Base-by-base conservation (phyloP, 1,140 invertebrate species). In the Solen grandis region DNA sequence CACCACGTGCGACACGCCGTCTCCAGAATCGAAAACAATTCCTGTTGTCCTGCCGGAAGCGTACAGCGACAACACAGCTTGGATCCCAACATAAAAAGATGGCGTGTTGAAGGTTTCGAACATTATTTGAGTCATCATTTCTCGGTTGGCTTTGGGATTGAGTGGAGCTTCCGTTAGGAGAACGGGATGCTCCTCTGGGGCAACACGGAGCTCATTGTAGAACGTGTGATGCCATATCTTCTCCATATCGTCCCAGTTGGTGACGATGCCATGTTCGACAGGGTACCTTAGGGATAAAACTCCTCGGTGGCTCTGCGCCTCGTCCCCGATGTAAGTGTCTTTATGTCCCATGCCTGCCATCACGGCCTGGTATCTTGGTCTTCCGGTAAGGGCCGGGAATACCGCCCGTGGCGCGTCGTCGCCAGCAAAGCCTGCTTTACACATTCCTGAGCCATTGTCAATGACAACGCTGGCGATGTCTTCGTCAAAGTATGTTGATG, bases 301-400 rank as follows among this genome's bases (percentile, higher is more conserved):
- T 83, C 93, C 96, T 94, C 97, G 95, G 93, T 98, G 98, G 92
- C 95, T 96, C 93, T 98, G 97, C 88, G 97, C 97, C 93, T 98
- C 97, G 92, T 99, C 97, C 85, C 97, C 97, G 73, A 98, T 97
- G 92, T 98, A 98, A 22, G 95, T 96, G 93, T 99, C 97, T 93
- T 98, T 98, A 92, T 98, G 97, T 86, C 97, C 97, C 97, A 98
- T 98, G 92, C 69, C 69, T 31, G 69, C 69, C 69, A 72, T 72
- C 25, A 72, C 52, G 25, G 35, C 57, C 14, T 72, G 97, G 97
- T 83, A 98, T 97, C 97, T 98, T 98, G 85, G 69, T 4, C 69
- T 50, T 2, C 69, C 69, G 14, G 69, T 72, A 14, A 72, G 1
- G 1, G 69, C 52, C 2, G 69, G 52, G 35, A 72, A 55, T 38